Evolutionary conservation across 2,113 vertebrate genomes (phyloP), one percentile per base, ranked within the genome.

Genomic region (Dipodomys ordii): DNA sequence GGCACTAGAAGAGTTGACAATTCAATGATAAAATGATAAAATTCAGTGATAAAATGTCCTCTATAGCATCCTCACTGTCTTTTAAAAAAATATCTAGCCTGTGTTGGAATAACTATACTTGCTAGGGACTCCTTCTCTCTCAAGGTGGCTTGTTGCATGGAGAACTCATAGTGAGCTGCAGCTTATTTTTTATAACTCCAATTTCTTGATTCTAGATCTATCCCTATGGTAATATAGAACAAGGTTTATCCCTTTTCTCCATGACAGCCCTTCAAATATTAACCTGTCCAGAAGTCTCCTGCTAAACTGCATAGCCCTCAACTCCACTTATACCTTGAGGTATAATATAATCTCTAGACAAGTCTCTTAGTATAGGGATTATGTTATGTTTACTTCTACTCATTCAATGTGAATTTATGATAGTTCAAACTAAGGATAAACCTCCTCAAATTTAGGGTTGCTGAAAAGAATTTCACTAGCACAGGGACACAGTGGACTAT

Each of bases 141-240:
- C 49, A 88, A 79, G 49, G 71, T 90, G 32, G 71, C n/a, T 57
- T 81, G 46, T 25, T 82, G 5, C 9, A 44, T 27, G 44, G n/a
- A 94, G 44, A 90, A 83, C 44, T 81, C n/a, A 71, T 32, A 90
- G 27, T 83, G 69, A 82, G n/a, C 6, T 92, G 25, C 88, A 82
- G 88, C 88, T 82, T 90, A 83, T 77, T 92, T 85, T 15, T 69
- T 83, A 16, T 87, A 88, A 44, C 18, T 90, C 94, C 15, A 87
- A 68, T 19, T 4, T 62, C 78, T 39, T 93, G 64, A 78, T 89
- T 8, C 65, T 46, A 90, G 32, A 27, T 69, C 57, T 62, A 88
- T 27, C 67, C 10, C 44, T 92, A 30, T 68, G 49, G 49, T 35
- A 76, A 76, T 35, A 49, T 46, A 83, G 69, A 82, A 72, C 10